A percentile compares a stretch with the other conserved stretches of the same genome.
Evolutionary conservation across 37 sponge, comb jelly and placozoan genomes (phyloP).

Genomic region (Crambe crambe): DNA sequence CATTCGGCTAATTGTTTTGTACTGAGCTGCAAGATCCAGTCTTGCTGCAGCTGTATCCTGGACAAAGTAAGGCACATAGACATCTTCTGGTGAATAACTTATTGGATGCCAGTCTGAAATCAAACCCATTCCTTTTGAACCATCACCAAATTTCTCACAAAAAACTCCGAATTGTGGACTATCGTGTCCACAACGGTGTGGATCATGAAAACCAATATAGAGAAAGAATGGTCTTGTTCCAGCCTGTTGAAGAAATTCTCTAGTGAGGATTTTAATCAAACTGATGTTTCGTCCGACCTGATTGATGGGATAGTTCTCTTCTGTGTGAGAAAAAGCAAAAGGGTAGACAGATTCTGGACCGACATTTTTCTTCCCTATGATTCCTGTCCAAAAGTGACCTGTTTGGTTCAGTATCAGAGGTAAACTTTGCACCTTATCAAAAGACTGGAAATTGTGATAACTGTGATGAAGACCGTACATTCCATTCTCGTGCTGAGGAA

Average conservation of each 20-base stretch:
- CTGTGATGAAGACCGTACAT: slow-evolving; percentile 77
- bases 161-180: slow-evolving; percentile 36
- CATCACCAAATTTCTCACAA: slow-evolving; percentile 84
- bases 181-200: slow-evolving; percentile 49
- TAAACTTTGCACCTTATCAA: slow-evolving; percentile 65
- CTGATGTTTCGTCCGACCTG: slow-evolving; percentile 81
- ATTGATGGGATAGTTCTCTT: slow-evolving; percentile 50
- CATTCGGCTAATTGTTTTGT: slow-evolving; percentile 63
- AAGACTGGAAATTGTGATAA: slow-evolving; percentile 67
- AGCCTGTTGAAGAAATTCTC: slow-evolving; percentile 50
- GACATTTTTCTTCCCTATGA: slow-evolving; percentile 86
- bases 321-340: slow-evolving; percentile 66
- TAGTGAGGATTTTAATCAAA: slow-evolving; percentile 56
- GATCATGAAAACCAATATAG: slow-evolving; percentile 79
- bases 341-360: slow-evolving; percentile 78
- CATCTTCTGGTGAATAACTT: slow-evolving; percentile 55
- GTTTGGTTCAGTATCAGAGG: slow-evolving; percentile 64
- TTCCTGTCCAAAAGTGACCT: slow-evolving; percentile 56
- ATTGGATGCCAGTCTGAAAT: slow-evolving; percentile 83
- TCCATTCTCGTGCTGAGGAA: slow-evolving; percentile 83
- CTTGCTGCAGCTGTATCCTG: slow-evolving; percentile 72
- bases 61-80: slow-evolving; percentile 67
- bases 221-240: slow-evolving; percentile 54
- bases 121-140: slow-evolving; percentile 50
- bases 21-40: slow-evolving; percentile 67